phyloP scores from a whole-genome alignment of 2,888 invertebrate species.

The Itoplectis maculator region DNA sequence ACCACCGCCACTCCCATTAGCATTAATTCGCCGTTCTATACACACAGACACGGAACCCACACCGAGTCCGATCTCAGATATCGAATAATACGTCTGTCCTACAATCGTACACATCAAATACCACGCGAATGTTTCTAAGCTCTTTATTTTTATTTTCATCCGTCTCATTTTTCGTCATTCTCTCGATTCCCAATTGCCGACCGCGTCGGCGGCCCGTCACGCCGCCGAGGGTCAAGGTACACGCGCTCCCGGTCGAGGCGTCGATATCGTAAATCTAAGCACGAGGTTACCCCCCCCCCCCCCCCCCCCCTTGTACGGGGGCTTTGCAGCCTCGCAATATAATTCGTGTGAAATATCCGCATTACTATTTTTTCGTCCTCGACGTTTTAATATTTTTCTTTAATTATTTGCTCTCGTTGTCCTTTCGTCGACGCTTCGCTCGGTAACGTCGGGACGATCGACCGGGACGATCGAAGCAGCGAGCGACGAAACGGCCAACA shows the following conservation, averaged over 20 bases:
- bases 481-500: conserved; percentile 54
- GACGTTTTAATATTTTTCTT: background rate
- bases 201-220: conserved; percentile 24
- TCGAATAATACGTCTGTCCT: conserved; percentile 4
- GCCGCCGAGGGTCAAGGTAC: conserved; percentile 44
- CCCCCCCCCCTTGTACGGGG: background rate
- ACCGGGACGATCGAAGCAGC: conserved; percentile 67
- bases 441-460: conserved; percentile 54
- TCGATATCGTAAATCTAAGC: conserved; percentile 40
- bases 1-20: background rate
- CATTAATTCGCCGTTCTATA: background rate
- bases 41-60: background rate
- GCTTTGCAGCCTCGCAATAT: background rate
- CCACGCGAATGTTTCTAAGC: conserved; percentile 18
- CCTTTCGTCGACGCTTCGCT: background rate
- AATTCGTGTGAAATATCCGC: background rate
- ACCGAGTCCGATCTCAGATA: background rate
- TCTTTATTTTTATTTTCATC: conserved; percentile 16
- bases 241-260: conserved; percentile 13
- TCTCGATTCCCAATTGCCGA: conserved; percentile 2
- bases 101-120: conserved; percentile 3
- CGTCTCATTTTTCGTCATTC: background rate
- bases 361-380: background rate
- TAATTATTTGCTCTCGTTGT: background rate
- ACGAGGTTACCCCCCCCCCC: conserved; percentile 34